Evolutionary conservation across 2,113 vertebrate species (phyloP).

Genomic region (Xiphophorus couchianus): DNA sequence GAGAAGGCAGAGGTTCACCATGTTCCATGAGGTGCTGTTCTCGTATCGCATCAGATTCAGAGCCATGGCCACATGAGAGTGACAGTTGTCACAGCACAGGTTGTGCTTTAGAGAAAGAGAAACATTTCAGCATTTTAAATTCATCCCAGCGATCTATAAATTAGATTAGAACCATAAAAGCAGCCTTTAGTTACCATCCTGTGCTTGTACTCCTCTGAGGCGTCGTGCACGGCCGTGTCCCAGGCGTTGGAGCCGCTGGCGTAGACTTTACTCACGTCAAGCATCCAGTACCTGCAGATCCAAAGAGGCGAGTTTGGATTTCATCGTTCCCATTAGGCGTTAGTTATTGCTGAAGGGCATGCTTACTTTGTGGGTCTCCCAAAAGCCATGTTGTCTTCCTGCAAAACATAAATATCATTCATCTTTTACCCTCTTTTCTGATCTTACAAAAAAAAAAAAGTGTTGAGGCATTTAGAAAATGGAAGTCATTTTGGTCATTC

Average conservation of each 20-base stretch:
- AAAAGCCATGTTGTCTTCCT: constrained; percentile 99
- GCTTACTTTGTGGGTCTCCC: constrained; percentile 98
- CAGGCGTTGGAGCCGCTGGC: constrained; percentile 86
- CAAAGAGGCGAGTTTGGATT: neutral
- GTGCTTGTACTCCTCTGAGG: constrained; percentile 97
- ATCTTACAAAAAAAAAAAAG: no score
- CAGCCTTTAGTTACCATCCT: constrained; percentile 84
- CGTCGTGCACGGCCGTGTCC: constrained; percentile 92
- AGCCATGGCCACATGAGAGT: constrained; percentile 96
- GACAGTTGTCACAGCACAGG: constrained; percentile 98
- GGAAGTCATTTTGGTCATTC: no score
- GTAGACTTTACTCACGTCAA: constrained; percentile 89
- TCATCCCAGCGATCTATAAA: no score
- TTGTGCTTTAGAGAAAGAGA: constrained; percentile 84
- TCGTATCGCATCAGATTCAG: constrained; percentile 96
- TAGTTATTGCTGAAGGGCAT: neutral
- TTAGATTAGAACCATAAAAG: neutral
- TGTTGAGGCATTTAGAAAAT: no score
- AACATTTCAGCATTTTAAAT: neutral
- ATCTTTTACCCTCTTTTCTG: neutral
- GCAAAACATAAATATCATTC: constrained; percentile 21
- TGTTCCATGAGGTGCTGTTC: constrained; percentile 96
- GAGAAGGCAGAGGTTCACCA: constrained; percentile 93
- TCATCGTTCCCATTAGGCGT: neutral
- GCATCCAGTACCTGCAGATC: constrained; percentile 90